phyloP scores from a whole-genome alignment of 2,113 vertebrate genomes.

The Urocitellus parryii region DNA sequence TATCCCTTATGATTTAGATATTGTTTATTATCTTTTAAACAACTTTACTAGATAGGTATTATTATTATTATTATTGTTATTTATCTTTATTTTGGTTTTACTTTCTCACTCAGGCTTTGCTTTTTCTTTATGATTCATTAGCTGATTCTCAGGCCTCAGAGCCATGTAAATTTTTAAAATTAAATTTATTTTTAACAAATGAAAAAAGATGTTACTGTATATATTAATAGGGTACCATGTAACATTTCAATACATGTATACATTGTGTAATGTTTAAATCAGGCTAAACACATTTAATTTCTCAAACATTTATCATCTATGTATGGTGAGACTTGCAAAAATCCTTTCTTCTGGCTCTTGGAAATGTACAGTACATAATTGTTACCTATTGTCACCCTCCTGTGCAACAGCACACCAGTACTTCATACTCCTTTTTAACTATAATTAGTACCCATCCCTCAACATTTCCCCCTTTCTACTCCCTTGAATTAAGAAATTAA shows the following conservation, averaged over 20 bases:
- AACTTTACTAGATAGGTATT: not conserved
- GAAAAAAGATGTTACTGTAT: not conserved
- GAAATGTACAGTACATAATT: not conserved
- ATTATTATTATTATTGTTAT: not conserved
- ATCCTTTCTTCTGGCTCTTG: not conserved
- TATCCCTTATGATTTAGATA: not conserved
- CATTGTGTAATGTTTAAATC: not conserved
- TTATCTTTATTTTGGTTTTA: not conserved
- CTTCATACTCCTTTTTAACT: not conserved
- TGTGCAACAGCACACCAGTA: not conserved
- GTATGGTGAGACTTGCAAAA: not conserved
- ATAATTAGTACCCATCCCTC: not conserved
- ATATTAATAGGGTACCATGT: not conserved
- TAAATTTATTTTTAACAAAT: not conserved
- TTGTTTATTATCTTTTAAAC: not conserved
- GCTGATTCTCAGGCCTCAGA: not conserved
- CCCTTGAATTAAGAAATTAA: not conserved
- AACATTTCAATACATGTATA: not conserved
- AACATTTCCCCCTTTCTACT: not conserved
- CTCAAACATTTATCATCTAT: not conserved
- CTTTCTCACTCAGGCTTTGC: not conserved
- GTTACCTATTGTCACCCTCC: no score
- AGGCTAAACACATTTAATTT: not conserved
- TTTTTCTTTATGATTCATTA: not conserved
- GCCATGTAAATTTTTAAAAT: not conserved